A percentile compares a stretch with the other conserved stretches of the same genome.
Conservation (phyloP, 2,797 vertebrate species). For the Catharus ustulatus region DNA sequence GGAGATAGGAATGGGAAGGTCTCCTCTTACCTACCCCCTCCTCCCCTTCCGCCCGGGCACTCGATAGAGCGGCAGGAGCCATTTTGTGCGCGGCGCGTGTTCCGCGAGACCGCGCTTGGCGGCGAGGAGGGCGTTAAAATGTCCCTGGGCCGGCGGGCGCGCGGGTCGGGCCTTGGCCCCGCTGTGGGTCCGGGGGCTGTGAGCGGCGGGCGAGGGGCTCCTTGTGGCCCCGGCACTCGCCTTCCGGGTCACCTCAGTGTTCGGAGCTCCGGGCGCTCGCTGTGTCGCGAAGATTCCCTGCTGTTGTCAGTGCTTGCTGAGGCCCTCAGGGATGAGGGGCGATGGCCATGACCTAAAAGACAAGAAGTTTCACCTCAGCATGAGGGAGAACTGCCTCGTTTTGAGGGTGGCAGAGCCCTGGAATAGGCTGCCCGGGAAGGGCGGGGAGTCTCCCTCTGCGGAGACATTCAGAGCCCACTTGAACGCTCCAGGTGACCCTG, state of each 20-base stretch:
- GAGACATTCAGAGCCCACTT: not conserved
- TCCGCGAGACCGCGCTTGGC: not conserved
- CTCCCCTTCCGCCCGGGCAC: not conserved
- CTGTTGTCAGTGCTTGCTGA: not conserved
- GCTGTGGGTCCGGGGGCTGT: fast-evolving
- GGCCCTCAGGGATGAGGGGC: not conserved
- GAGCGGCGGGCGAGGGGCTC: not conserved
- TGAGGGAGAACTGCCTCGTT: not conserved
- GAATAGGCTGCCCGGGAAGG: not conserved
- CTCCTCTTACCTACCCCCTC: not conserved
- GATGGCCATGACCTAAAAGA: not conserved
- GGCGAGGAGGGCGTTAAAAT: conserved; percentile 5
- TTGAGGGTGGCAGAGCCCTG: not conserved
- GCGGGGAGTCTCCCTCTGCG: not conserved
- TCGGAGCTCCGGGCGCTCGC: not conserved
- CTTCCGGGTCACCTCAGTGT: no score
- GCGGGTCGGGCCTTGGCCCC: not conserved
- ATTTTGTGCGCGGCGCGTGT: conserved; percentile 28
- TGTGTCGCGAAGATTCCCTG: no score
- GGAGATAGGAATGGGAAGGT: not conserved
- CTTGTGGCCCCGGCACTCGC: not conserved
- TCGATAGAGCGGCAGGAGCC: conserved; percentile 10
- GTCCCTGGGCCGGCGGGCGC: not conserved
- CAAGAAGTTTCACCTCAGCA: not conserved
- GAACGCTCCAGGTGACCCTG: not conserved